Base-by-base conservation (phyloP, 2,888 invertebrate species). In the Campopleginae sp. region DNA sequence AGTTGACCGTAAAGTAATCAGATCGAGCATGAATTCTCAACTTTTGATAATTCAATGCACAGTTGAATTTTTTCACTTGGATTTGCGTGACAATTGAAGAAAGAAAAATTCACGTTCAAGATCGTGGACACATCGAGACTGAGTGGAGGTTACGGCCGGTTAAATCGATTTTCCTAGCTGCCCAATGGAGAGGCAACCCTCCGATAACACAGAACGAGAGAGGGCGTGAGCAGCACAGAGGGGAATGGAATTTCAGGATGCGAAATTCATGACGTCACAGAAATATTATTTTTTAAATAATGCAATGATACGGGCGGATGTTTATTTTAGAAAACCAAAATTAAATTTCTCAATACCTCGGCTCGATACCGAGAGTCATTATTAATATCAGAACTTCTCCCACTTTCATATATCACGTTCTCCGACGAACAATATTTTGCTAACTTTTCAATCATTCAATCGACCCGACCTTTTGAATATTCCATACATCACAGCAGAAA, bases 131-230 rank as follows among this genome's bases (percentile, higher is more conserved):
- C 54, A 75, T 44, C 66, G 61, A 70, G 74, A 48, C 72, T 42
- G 58, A 68, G 70, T 79, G 66, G 71, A 82, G 80, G 82, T 85
- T 85, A 85, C 77, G 85, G 82, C 79, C 82, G 76, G 82, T 82
- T 82, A 80, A 85, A 85, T 85, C 85, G 85, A 85, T 85, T 85
- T 82, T 80, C 46, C 76, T 33, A 85, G 66, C 76, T 80, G 48
- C 66, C 82, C 82, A 71, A 82, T 80, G 66, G 76, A 72, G 71
- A 72, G 38, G 66, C 74, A 80, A 74, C 80, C 80, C 82, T 76
- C 33, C 46, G 72, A 71, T 72, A 76, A 44, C 76, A 71, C 76
- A 71, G 80, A 44, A 42, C 46, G 68, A 72, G 61, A 65, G 66
- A 19, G 66, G 31, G 33, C 38, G 23, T 6, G 65, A 51, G 63